Conservation (phyloP, 2,113 vertebrate genomes). For the Sialia sialis region DNA sequence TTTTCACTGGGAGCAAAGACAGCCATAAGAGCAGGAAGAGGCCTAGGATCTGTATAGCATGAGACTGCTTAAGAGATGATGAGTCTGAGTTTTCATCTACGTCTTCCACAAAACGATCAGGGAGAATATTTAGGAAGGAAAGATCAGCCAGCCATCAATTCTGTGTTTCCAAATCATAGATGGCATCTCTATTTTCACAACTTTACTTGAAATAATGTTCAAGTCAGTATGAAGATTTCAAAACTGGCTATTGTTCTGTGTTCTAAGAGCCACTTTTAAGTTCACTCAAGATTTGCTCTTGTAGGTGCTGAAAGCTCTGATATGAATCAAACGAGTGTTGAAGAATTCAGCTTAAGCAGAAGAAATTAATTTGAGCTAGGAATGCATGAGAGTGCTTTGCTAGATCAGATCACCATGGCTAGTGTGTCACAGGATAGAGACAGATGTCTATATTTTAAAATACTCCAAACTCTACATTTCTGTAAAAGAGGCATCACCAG, state of each 20-base stretch:
- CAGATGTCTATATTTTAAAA: background rate
- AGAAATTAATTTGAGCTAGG: background rate
- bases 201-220: background rate
- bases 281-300: background rate
- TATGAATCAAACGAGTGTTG: background rate
- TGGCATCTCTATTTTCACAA: background rate
- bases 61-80: background rate
- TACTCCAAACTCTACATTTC: background rate
- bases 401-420: background rate
- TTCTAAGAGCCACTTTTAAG: background rate
- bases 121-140: background rate
- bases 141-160: background rate
- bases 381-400: background rate
- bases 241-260: background rate
- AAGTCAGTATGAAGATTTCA: background rate
- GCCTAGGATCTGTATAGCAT: background rate
- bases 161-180: background rate
- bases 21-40: background rate
- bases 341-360: background rate
- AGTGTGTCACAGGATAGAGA: background rate
- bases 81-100: background rate
- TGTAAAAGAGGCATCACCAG: rapidly evolving
- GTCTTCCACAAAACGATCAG: background rate
- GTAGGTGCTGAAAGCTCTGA: background rate
- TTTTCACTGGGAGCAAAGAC: background rate